Evolutionary conservation across 2,113 vertebrate genomes (phyloP), one percentile per base, ranked within the genome.

Genomic region (Illadopsis cleaveri): DNA sequence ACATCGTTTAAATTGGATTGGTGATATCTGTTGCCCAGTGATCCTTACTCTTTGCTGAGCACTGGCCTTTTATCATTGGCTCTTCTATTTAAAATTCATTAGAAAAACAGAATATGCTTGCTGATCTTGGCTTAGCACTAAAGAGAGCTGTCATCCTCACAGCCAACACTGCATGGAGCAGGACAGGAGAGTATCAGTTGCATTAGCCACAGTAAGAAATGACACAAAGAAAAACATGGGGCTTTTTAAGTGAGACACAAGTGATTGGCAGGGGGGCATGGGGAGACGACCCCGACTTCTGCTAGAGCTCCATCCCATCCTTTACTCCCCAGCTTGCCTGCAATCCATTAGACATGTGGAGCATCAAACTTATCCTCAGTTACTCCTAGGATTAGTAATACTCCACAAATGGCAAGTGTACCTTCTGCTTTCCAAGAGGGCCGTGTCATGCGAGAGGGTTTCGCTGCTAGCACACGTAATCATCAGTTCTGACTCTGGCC

Each of bases 91-190:
- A 54, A 95, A 93, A 93, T 77, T 78, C 76, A 73, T 81, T 89
- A 93, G 75, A 53, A 86, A 87, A 95, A 71, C 48, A 66, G 88
- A 96, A 93, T 88, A 48, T 23, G 61, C 61, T 93, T 80, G 90
- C 93, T 96, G 95, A 62, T 92, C 82, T 96, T 95, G 94, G 94
- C 90, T 60, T 40, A 81, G 90, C 92, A 66, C 68, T 94, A 91
- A 62, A 93, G 78, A 33, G 71, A 92, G 66, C 87, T 96, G 93
- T 94, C 93, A 91, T 60, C 78, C 81, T 61, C 69, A 24, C 61
- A 94, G 82, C 81, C 91, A 42, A 53, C 93, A 81, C 44, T 58
- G n/a, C 78, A 30, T 1, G 9, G 71, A 93, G 75, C 75, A 40
- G 0, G 1, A 90, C 15, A 44, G 87, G 79, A 91, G 40, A 77